phyloP scores from a whole-genome alignment of 2,113 vertebrate genomes.

The Sorex fumeus region DNA sequence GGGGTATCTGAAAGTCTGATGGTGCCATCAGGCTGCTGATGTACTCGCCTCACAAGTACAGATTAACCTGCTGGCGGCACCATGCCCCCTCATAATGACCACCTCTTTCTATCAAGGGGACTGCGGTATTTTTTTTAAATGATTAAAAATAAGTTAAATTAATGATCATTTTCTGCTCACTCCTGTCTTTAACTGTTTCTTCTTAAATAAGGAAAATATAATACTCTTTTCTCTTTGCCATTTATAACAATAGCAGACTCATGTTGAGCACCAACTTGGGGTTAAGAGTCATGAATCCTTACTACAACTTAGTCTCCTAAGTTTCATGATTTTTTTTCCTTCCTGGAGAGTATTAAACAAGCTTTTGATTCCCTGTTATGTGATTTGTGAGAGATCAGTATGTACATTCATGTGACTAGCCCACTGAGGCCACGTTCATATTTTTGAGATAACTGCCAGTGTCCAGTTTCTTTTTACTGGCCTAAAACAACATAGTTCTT shows the following conservation, averaged over 20 bases:
- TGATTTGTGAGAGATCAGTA: not conserved
- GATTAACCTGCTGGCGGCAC: too few species aligned
- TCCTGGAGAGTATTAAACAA: slow-evolving; percentile 15
- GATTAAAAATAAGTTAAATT: slow-evolving; percentile 24
- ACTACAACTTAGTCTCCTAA: not conserved
- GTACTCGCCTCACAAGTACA: too few species aligned
- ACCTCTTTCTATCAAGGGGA: slow-evolving; percentile 10
- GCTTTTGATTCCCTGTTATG: not conserved
- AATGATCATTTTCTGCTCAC: not conserved
- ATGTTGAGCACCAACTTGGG: not conserved
- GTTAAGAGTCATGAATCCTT: not conserved
- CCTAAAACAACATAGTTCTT: slow-evolving; percentile 51
- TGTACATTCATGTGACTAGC: not conserved
- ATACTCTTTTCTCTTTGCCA: not conserved
- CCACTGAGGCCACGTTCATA: not conserved
- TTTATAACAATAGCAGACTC: not conserved
- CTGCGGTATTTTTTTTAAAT: slow-evolving; percentile 38
- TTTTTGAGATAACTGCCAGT: slow-evolving; percentile 46
- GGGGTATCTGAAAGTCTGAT: too few species aligned
- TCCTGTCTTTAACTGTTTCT: not conserved
- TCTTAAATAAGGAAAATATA: slow-evolving; percentile 9
- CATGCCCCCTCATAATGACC: slow-evolving; percentile 31
- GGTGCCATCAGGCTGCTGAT: too few species aligned
- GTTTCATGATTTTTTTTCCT: not conserved
- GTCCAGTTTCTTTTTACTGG: slow-evolving; percentile 2